These are phyloP conservation scores for Teinopalpus imperialis DNA, from an alignment of 2,888 invertebrate genomes.

Conservation along the genomic window DNA sequence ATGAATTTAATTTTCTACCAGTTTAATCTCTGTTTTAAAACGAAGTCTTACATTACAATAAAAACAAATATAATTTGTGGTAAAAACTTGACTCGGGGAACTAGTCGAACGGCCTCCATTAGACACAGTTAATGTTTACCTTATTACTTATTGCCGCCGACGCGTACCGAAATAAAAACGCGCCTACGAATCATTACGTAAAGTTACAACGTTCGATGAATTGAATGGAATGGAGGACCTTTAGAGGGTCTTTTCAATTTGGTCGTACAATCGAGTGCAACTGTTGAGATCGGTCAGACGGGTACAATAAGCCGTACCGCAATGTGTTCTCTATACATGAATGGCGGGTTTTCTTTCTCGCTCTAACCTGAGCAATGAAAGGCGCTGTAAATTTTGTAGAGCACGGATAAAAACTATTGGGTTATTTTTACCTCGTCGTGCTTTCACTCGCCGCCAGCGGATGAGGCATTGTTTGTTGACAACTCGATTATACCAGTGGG, in stretches of 20 bases:
- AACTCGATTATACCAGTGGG: slow-evolving; percentile 24
- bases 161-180: slow-evolving; percentile 67
- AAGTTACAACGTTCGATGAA: slow-evolving; percentile 41
- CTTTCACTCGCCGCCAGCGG: slow-evolving; percentile 29
- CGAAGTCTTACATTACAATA: slow-evolving; percentile 9
- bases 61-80: slow-evolving; percentile 22
- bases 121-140: slow-evolving; percentile 71
- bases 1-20: too few species aligned
- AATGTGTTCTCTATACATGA: slow-evolving; percentile 43
- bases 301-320: slow-evolving; percentile 45
- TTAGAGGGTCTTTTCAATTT: slow-evolving; percentile 46
- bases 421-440: slow-evolving; percentile 29
- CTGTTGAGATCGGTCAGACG: slow-evolving; percentile 43
- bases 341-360: slow-evolving; percentile 41
- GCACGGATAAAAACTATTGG: slow-evolving; percentile 29
- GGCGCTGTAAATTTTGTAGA: slow-evolving; percentile 27
- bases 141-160: slow-evolving; percentile 70
- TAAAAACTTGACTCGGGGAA: slow-evolving; percentile 33
- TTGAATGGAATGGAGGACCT: slow-evolving; percentile 38
- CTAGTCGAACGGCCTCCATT: slow-evolving; percentile 54
- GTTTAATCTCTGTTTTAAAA: too few species aligned
- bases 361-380: slow-evolving; percentile 33
- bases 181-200: slow-evolving; percentile 52
- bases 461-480: slow-evolving; percentile 23
- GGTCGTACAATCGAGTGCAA: slow-evolving; percentile 47